A percentile compares a stretch with the other conserved stretches of the same genome.
phyloP scores from a whole-genome alignment of 2,797 vertebrate genomes.

The Typhlichthys eigenmanni region DNA sequence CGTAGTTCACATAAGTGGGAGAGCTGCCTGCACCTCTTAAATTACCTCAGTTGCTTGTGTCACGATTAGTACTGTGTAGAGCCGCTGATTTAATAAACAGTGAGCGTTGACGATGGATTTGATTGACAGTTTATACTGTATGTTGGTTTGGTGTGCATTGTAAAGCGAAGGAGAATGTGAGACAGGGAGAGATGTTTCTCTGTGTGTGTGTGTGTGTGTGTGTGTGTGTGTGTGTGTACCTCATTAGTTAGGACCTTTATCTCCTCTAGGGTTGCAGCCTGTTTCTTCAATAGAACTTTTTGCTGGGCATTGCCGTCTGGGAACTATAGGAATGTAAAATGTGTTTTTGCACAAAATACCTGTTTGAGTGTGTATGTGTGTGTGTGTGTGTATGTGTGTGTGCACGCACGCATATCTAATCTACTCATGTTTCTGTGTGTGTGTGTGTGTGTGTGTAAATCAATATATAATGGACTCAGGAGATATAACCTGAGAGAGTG shows the following conservation, averaged over 20 bases:
- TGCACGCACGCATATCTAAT: conserved; percentile 34
- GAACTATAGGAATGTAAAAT: conserved; percentile 69
- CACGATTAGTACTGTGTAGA: conserved; percentile 26
- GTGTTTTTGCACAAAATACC: conserved; percentile 23
- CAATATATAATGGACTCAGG: conserved; percentile 37
- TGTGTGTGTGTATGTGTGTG: conserved; percentile 12
- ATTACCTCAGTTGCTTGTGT: conserved; percentile 34
- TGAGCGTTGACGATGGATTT: neutral
- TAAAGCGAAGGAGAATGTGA: neutral
- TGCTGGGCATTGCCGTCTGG: conserved; percentile 79
- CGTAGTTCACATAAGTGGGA: conserved; percentile 52
- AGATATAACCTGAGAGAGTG: conserved; percentile 62
- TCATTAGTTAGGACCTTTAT: conserved; percentile 84
- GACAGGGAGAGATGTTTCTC: no score
- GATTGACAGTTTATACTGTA: conserved; percentile 7
- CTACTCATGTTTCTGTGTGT: conserved; percentile 47
- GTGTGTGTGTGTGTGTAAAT: conserved; percentile 11
- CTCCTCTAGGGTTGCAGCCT: conserved; percentile 82
- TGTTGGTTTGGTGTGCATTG: conserved; percentile 12
- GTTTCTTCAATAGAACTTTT: conserved; percentile 86
- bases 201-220: neutral
- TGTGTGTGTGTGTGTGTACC: conserved; percentile 63
- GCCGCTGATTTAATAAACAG: conserved; percentile 37
- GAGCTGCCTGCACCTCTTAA: conserved; percentile 18
- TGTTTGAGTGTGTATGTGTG: conserved; percentile 17